Evolutionary conservation across 2,888 invertebrate species (phyloP).

Genomic region (Tenthredo livida): DNA sequence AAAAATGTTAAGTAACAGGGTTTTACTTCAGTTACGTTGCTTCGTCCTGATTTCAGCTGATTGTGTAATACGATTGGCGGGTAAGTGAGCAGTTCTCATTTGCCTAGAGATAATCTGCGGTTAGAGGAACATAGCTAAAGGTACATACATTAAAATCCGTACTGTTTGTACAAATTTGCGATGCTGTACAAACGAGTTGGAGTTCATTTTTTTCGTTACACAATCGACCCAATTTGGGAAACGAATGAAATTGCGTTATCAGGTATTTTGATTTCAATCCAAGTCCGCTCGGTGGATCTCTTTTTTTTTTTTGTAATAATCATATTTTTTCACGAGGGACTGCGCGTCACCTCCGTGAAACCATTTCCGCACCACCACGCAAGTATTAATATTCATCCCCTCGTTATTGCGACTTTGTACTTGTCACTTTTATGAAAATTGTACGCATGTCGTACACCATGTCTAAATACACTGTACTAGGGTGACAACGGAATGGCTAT

Average conservation of each 20-base stretch:
- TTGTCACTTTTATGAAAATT: slow-evolving; percentile 34
- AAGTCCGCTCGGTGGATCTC: not conserved
- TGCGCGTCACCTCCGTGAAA: slow-evolving; percentile 20
- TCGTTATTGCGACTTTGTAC: slow-evolving; percentile 35
- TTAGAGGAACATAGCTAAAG: not conserved
- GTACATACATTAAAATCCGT: not conserved
- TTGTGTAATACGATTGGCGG: not conserved
- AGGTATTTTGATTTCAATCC: slow-evolving; percentile 20
- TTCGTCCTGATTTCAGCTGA: not conserved
- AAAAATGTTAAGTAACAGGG: not conserved
- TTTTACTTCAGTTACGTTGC: not conserved
- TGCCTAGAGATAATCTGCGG: not conserved
- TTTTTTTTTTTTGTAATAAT: slow-evolving; percentile 11
- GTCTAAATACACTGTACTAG: not conserved
- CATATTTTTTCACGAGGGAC: not conserved
- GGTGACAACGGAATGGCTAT: not conserved
- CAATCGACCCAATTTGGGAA: slow-evolving; percentile 7
- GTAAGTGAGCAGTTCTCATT: not conserved
- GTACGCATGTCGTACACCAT: not conserved
- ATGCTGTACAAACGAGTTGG: not conserved
- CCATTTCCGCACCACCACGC: slow-evolving; percentile 15
- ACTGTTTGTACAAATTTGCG: not conserved
- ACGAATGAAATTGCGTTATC: slow-evolving; percentile 27
- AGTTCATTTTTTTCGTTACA: not conserved
- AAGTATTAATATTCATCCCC: slow-evolving; percentile 37